Conservation (phyloP, 2,113 vertebrate species). For the Anthoscopus minutus region DNA sequence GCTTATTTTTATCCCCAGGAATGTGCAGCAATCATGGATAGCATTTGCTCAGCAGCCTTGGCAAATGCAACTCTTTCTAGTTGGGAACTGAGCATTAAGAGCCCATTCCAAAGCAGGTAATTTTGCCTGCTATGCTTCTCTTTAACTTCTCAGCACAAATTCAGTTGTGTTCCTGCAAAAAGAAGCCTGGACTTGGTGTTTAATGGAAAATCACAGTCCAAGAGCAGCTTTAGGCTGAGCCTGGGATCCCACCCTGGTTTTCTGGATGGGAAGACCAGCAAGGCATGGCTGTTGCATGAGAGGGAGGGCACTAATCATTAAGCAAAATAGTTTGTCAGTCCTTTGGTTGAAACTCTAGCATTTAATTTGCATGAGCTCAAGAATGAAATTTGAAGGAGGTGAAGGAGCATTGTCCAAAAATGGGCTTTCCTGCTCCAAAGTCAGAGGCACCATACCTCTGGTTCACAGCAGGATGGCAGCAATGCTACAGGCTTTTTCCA, state of each 20-base stretch:
- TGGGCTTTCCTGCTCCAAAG: background rate
- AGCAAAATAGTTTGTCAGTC: background rate
- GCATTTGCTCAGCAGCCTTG: background rate
- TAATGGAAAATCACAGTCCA: background rate
- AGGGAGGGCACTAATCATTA: background rate
- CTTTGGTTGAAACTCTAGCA: background rate
- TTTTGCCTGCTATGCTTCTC: background rate
- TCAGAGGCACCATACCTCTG: background rate
- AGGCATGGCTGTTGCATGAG: background rate
- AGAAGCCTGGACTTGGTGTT: background rate
- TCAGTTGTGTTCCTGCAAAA: background rate
- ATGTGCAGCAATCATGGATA: background rate
- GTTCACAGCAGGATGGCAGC: constrained; percentile 29
- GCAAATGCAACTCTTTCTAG: background rate
- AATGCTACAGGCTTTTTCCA: background rate
- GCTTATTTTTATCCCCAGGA: background rate
- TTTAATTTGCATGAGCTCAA: background rate
- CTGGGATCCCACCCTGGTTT: background rate
- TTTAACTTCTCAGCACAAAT: background rate
- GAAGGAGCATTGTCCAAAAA: background rate
- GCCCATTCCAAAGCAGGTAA: background rate
- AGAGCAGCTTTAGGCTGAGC: background rate
- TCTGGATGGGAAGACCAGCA: background rate
- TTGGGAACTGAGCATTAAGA: background rate
- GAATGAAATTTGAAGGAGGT: background rate